Evolutionary conservation across 2,888 invertebrate species (phyloP).

Genomic region (Tachina lurida): DNA sequence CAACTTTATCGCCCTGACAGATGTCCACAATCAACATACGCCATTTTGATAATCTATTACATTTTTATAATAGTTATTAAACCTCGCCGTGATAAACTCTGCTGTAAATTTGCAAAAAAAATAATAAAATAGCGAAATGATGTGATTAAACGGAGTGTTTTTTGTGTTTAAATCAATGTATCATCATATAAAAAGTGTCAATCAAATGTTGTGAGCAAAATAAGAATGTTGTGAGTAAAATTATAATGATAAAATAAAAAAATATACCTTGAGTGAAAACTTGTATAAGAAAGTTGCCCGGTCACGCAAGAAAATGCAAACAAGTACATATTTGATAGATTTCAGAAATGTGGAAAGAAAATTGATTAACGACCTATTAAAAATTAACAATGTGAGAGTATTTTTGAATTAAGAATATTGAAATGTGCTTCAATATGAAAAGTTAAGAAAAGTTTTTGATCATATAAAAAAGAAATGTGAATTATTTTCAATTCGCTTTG

Average conservation of each 20-base stretch:
- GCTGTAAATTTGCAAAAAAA: constrained; percentile 14
- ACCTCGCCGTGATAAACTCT: constrained; percentile 40
- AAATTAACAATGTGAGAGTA: neutral
- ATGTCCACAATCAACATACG: constrained; percentile 2
- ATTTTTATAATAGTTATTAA: constrained; percentile 61
- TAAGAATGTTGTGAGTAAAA: neutral
- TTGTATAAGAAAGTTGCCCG: neutral
- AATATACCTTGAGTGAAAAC: neutral
- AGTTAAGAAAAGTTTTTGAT: neutral
- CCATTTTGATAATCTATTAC: constrained; percentile 64
- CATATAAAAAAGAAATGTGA: no score
- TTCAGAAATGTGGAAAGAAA: neutral
- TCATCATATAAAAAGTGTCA: neutral
- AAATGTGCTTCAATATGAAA: neutral
- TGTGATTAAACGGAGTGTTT: neutral
- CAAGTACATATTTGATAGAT: neutral
- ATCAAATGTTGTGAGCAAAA: neutral
- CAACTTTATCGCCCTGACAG: neutral
- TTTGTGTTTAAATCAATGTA: neutral
- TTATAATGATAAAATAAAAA: neutral
- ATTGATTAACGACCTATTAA: neutral
- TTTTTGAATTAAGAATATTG: neutral
- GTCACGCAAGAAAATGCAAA: neutral
- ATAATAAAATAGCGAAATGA: neutral
- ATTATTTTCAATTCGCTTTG: no score